These are phyloP conservation scores for Saxicola maurus DNA, from an alignment of 2,797 vertebrate genomes.

Conservation along the genomic window DNA sequence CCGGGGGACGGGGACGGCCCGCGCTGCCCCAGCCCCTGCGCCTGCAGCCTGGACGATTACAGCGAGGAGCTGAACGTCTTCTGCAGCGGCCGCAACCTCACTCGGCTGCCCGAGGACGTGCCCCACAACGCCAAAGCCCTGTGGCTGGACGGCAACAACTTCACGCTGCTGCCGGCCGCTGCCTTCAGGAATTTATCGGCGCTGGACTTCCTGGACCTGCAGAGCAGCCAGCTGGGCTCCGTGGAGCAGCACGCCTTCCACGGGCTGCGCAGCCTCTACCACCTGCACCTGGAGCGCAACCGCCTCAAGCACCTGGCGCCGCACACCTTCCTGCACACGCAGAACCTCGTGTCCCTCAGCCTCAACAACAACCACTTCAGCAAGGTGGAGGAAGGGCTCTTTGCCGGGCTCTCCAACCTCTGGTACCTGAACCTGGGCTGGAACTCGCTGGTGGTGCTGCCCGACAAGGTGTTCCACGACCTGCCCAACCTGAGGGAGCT, in stretches of 20 bases:
- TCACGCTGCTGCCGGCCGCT: constrained; percentile 74
- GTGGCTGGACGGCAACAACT: constrained; percentile 91
- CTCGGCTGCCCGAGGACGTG: constrained; percentile 74
- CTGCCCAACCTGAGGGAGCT: constrained; percentile 86
- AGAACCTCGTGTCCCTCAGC: constrained; percentile 85
- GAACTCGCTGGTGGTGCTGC: constrained; percentile 88
- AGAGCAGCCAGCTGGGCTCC: constrained; percentile 78
- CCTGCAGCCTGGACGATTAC: constrained; percentile 84
- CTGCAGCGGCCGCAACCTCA: constrained; percentile 88
- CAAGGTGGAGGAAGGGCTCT: constrained; percentile 87
- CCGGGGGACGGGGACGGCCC: constrained; percentile 61
- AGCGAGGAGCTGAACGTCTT: constrained; percentile 85
- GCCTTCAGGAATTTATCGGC: constrained; percentile 82
- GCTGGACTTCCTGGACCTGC: constrained; percentile 91
- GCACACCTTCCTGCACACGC: constrained; percentile 82
- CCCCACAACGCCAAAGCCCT: constrained; percentile 77
- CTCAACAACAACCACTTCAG: constrained; percentile 88
- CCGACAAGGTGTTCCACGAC: constrained; percentile 84
- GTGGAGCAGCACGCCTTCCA: constrained; percentile 85
- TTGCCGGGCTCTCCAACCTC: constrained; percentile 85
- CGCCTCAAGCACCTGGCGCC: constrained; percentile 75
- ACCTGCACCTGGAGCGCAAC: constrained; percentile 91
- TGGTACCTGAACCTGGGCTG: constrained; percentile 94
- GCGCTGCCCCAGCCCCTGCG: constrained; percentile 81
- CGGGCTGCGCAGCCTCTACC: constrained; percentile 80